Conservation (phyloP, 1,140 invertebrate species). For the Papilio glaucus region DNA sequence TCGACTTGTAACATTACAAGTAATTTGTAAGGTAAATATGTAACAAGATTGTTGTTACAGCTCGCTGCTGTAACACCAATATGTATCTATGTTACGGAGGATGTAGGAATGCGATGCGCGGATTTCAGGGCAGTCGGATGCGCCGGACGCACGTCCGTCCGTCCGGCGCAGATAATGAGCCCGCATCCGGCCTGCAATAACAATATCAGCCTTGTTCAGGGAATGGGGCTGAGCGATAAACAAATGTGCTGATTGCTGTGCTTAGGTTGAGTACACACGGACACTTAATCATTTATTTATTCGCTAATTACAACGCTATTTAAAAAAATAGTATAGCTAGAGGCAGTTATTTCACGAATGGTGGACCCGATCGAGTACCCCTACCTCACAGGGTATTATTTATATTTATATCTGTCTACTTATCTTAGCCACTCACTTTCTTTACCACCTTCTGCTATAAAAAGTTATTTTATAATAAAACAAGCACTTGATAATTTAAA, state of each 20-base stretch:
- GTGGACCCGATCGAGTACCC: too few species aligned
- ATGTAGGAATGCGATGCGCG: constrained; percentile 43
- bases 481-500: too few species aligned
- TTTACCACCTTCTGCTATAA: too few species aligned
- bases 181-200: constrained; percentile 51
- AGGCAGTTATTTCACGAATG: too few species aligned
- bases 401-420: too few species aligned
- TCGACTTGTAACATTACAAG: too few species aligned
- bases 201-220: constrained; percentile 50
- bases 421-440: too few species aligned
- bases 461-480: too few species aligned
- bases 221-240: constrained; percentile 41
- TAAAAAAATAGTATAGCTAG: too few species aligned
- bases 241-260: constrained; percentile 29
- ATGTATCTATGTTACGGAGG: constrained; percentile 6
- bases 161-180: constrained; percentile 43
- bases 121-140: constrained; percentile 59
- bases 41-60: constrained; percentile 34
- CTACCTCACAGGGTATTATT: not conserved
- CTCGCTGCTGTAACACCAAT: constrained; percentile 6
- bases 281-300: not conserved
- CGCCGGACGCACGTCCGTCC: constrained; percentile 63
- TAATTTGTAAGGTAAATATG: constrained; percentile 19
- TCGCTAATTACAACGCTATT: too few species aligned
- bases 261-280: constrained; percentile 4